phyloP scores from a whole-genome alignment of 1,140 invertebrate species.

The Caerostris extrusa region DNA sequence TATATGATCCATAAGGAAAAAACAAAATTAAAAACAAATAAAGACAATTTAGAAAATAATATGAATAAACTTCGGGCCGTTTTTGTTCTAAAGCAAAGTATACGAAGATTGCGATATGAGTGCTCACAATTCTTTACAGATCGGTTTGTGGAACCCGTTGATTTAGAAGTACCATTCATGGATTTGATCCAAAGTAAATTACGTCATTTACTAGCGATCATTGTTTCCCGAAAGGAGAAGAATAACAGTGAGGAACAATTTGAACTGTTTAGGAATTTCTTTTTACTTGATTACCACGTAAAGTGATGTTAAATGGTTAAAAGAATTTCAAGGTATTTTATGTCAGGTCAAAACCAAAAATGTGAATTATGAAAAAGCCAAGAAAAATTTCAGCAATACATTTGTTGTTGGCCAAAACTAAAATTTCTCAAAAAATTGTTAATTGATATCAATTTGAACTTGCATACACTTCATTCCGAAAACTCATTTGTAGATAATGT shows the following conservation, averaged over 20 bases:
- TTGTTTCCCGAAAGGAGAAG: not conserved
- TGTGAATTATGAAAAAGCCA: not conserved
- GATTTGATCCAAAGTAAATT: not conserved
- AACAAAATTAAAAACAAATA: not conserved
- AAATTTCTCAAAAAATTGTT: not conserved
- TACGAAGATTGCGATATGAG: not conserved
- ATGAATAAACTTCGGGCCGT: not conserved
- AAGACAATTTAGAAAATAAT: not conserved
- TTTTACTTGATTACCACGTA: not conserved
- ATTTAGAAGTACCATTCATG: not conserved
- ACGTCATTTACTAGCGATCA: too few relatives aligned
- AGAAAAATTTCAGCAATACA: not conserved
- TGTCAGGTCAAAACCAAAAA: not conserved
- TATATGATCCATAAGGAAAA: not conserved
- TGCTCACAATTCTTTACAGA: not conserved
- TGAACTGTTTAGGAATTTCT: not conserved
- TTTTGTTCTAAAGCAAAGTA: not conserved
- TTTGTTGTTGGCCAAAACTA: not conserved
- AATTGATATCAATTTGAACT: not conserved
- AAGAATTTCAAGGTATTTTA: not conserved
- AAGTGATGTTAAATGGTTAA: conserved; percentile 22
- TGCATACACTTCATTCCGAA: not conserved
- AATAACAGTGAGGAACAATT: not conserved
- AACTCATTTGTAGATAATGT: not conserved
- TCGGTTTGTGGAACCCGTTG: not conserved